Percentiles rank a stretch among this genome's conserved stretches.
phyloP scores from a whole-genome alignment of 2,888 invertebrate species.

The Cecidostiba fungosa region DNA sequence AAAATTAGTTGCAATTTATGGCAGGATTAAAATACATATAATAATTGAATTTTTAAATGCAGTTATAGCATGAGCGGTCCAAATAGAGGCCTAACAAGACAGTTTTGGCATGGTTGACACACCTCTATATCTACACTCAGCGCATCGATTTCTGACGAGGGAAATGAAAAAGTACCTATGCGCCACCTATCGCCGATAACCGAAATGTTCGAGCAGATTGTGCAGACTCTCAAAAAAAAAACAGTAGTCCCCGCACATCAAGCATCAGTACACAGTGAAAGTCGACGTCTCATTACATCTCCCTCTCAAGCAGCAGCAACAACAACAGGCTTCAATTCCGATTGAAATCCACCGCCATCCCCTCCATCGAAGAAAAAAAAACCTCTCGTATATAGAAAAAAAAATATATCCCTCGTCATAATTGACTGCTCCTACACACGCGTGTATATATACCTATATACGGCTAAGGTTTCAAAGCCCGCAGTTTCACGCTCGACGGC shows the following conservation, averaged over 20 bases:
- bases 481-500: conserved; percentile 57
- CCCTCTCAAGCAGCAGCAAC: neutral
- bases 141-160: too few species aligned
- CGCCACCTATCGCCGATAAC: too few species aligned
- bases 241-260: neutral
- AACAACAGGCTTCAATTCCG: neutral
- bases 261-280: neutral
- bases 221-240: too few species aligned
- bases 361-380: too few species aligned
- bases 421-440: conserved; percentile 48
- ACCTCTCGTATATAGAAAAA: neutral
- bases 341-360: conserved; percentile 8
- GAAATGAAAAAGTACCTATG: too few species aligned
- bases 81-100: too few species aligned
- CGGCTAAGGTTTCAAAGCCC: conserved; percentile 51
- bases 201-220: too few species aligned
- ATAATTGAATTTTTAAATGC: neutral
- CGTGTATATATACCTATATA: neutral
- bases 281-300: neutral
- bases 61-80: neutral
- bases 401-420: conserved; percentile 19
- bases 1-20: too few species aligned
- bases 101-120: too few species aligned
- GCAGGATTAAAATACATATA: too few species aligned
- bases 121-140: too few species aligned